Evolutionary conservation across 2,113 vertebrate genomes (phyloP).

Genomic region (Corapipo altera): DNA sequence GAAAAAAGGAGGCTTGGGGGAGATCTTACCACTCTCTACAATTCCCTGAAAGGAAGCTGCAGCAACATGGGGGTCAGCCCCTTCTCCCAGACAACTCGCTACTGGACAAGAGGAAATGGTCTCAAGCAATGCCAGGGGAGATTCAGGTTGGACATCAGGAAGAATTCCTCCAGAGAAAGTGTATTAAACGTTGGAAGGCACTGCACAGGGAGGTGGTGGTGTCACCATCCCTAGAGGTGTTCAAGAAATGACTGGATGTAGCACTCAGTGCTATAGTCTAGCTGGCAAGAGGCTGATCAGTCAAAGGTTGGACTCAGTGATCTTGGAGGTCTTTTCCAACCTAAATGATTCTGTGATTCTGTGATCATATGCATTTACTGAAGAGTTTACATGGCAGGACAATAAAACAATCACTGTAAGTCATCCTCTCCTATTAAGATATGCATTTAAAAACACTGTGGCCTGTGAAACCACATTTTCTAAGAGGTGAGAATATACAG

Average conservation of each 20-base stretch:
- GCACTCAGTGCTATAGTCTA: background rate
- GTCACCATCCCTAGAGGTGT: background rate
- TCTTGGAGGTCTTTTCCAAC: background rate
- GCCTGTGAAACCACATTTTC: background rate
- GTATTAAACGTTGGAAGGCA: background rate
- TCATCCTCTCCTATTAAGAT: background rate
- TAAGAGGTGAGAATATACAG: background rate
- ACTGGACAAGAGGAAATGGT: background rate
- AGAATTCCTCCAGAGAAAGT: background rate
- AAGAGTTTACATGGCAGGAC: background rate
- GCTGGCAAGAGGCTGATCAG: background rate
- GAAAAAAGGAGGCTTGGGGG: background rate
- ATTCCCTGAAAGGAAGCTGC: background rate
- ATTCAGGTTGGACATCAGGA: background rate
- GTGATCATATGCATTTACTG: background rate
- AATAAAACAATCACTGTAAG: background rate
- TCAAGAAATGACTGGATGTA: background rate
- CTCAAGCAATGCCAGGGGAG: fast-evolving
- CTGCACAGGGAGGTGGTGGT: background rate
- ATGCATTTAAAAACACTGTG: background rate
- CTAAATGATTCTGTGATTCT: too few species aligned
- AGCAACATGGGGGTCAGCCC: background rate
- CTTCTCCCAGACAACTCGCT: background rate
- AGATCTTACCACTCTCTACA: background rate
- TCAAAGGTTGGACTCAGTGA: background rate